Conservation (phyloP, 2,888 invertebrate species). For the Lasioglossum lativentre region DNA sequence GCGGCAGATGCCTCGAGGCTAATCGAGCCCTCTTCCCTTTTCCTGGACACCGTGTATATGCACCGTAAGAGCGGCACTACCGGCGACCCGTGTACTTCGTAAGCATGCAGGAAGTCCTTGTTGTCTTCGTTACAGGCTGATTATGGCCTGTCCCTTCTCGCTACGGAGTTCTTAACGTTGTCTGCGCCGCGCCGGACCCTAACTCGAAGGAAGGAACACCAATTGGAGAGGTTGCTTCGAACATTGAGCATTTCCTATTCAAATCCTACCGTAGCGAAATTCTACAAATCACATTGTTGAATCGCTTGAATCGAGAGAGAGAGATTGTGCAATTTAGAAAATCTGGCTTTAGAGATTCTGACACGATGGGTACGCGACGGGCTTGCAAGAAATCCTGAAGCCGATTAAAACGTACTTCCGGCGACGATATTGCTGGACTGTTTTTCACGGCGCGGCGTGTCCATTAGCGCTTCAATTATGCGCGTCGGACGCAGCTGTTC, state of each 20-base stretch:
- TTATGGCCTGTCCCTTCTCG: constrained; percentile 68
- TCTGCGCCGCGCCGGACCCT: constrained; percentile 16
- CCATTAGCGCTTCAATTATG: too few species aligned
- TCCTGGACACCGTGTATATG: constrained; percentile 46
- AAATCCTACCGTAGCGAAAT: not conserved
- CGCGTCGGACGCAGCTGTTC: too few species aligned
- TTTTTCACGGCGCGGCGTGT: too few species aligned
- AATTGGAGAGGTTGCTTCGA: not conserved
- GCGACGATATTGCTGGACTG: too few species aligned
- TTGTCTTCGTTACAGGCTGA: constrained; percentile 80
- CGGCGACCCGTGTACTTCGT: constrained; percentile 48
- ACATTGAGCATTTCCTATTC: not conserved
- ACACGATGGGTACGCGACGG: not conserved
- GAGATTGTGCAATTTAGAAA: not conserved
- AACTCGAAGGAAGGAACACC: not conserved
- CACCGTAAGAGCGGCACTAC: constrained; percentile 32
- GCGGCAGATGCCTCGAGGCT: not conserved
- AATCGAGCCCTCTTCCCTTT: constrained; percentile 5
- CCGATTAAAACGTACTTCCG: too few species aligned
- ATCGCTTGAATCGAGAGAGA: not conserved
- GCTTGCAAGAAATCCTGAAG: not conserved
- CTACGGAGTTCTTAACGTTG: constrained; percentile 61
- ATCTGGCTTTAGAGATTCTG: not conserved
- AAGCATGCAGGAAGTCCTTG: constrained; percentile 79
- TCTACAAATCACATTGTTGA: not conserved